A percentile compares a stretch with the other conserved stretches of the same genome.
Evolutionary conservation across 2,888 invertebrate species (phyloP).

Genomic region (Eudasyphora cyanicolor): DNA sequence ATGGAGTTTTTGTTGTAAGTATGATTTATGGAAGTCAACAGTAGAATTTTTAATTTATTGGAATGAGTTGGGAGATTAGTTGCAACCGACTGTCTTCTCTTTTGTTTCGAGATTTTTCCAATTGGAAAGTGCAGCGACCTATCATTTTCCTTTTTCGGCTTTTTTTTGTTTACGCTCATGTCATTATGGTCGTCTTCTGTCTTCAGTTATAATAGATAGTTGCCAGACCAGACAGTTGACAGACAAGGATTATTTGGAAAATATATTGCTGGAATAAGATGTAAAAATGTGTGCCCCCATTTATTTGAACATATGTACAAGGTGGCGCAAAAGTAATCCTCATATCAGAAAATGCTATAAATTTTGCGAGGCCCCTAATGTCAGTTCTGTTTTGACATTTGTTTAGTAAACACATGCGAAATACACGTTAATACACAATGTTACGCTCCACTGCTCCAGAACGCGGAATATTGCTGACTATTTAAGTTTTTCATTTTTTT

Average conservation of each 20-base stretch:
- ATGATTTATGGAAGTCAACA: conserved; percentile 34
- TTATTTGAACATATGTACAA: no score
- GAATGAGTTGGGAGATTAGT: no score
- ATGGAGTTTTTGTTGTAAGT: conserved; percentile 80
- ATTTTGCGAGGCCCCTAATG: no score
- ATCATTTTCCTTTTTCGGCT: conserved; percentile 22
- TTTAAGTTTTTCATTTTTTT: no score
- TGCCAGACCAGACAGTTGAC: conserved; percentile 44
- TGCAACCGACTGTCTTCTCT: conserved; percentile 1
- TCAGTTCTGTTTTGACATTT: no score
- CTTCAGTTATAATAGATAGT: not conserved
- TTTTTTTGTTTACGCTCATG: conserved; percentile 36
- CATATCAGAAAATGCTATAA: no score
- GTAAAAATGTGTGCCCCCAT: conserved; percentile 39
- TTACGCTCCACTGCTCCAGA: no score
- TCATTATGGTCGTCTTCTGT: not conserved
- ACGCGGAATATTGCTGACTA: no score
- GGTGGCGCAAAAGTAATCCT: no score
- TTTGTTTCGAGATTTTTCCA: conserved; percentile 43
- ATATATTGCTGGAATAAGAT: conserved; percentile 20
- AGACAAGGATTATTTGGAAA: not conserved
- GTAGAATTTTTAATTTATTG: not conserved
- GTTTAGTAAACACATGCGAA: no score
- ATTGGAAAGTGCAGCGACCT: conserved; percentile 58
- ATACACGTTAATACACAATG: no score